Conservation (phyloP, 2,797 vertebrate genomes). For the Spea hammondii region DNA sequence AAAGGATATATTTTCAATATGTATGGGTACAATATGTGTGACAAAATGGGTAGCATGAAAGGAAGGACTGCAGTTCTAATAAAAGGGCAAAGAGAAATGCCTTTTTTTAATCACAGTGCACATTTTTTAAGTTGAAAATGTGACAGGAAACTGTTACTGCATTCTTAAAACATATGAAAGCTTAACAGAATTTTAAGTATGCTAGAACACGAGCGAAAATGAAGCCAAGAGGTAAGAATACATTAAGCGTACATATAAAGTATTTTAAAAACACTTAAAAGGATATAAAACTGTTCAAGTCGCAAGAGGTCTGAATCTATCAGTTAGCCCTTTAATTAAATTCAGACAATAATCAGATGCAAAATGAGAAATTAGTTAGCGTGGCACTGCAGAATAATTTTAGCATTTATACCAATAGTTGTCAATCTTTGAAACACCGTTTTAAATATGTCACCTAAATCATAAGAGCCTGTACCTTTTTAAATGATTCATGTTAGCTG, state of each 20-base stretch:
- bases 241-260: conserved; percentile 20
- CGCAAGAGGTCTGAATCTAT: conserved; percentile 57
- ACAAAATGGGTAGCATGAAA: no score
- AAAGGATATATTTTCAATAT: no score
- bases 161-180: no score
- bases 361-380: conserved; percentile 61
- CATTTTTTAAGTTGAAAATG: no score
- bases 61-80: no score
- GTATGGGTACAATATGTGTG: no score
- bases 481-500: conserved; percentile 60
- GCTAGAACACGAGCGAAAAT: conserved; percentile 16
- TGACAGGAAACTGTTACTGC: no score
- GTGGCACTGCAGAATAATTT: conserved; percentile 62
- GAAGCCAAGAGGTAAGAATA: conserved; percentile 47
- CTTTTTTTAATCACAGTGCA: no score
- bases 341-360: conserved; percentile 65
- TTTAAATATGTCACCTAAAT: conserved; percentile 63
- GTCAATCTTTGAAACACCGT: conserved; percentile 60
- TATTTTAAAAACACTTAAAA: conserved; percentile 56
- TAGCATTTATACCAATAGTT: conserved; percentile 63
- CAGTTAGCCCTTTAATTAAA: conserved; percentile 65
- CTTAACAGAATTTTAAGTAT: background rate
- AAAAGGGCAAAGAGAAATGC: no score
- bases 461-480: conserved; percentile 59
- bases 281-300: conserved; percentile 53